Evolutionary conservation across 2,113 vertebrate genomes (phyloP).

Genomic region (Morone chrysops): DNA sequence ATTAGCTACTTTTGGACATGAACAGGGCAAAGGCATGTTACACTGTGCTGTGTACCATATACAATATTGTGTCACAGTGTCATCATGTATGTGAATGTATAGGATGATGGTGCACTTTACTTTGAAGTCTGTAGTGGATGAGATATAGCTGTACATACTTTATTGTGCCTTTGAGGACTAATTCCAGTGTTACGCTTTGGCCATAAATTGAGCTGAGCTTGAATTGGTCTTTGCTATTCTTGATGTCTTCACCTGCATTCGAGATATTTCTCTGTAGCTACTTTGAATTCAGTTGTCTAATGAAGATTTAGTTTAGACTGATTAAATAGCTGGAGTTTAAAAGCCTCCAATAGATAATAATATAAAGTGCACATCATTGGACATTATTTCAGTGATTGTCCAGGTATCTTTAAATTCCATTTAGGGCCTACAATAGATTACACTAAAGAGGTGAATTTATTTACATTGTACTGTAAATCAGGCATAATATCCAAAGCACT

Average conservation of each 20-base stretch:
- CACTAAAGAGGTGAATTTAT: slow-evolving; percentile 29
- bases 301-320: slow-evolving; percentile 10
- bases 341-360: slow-evolving; percentile 11
- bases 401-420: slow-evolving; percentile 5
- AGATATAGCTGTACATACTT: slow-evolving; percentile 80
- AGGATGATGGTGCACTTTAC: slow-evolving; percentile 80
- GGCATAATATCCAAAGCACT: slow-evolving; percentile 27
- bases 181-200: slow-evolving; percentile 73
- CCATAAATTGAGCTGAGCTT: slow-evolving; percentile 59
- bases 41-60: slow-evolving; percentile 60
- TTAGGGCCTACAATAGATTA: not conserved
- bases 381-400: slow-evolving; percentile 19
- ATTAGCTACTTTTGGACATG: slow-evolving; percentile 16
- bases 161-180: slow-evolving; percentile 84
- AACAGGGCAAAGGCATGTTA: slow-evolving; percentile 56
- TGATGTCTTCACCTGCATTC: slow-evolving; percentile 39
- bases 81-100: slow-evolving; percentile 76
- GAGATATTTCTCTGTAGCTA: slow-evolving; percentile 50
- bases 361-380: slow-evolving; percentile 30
- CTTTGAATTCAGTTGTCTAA: slow-evolving; percentile 26
- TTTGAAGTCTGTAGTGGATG: slow-evolving; percentile 66
- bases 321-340: slow-evolving; percentile 3
- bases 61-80: slow-evolving; percentile 63
- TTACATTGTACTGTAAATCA: slow-evolving; percentile 27
- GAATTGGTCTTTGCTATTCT: slow-evolving; percentile 55